phyloP scores from a whole-genome alignment of 2,797 vertebrate genomes.

The Fistularia commersonii region DNA sequence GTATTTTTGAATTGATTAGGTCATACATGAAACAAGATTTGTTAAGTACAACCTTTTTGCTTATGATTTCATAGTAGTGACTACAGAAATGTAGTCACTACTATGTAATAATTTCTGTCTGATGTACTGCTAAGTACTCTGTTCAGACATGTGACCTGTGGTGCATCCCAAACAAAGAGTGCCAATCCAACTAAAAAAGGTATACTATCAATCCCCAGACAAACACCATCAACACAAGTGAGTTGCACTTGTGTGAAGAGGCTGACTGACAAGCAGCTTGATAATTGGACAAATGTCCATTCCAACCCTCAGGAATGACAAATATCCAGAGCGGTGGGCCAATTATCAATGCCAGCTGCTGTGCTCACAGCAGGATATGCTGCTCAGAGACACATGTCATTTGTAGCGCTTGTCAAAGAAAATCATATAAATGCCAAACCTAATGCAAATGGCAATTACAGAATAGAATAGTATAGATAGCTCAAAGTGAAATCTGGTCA shows the following conservation, averaged over 20 bases:
- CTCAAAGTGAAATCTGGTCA: constrained; percentile 64
- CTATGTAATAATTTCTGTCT: background rate
- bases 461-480: constrained; percentile 47
- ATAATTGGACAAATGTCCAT: constrained; percentile 73
- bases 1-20: no score
- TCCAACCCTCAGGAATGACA: constrained; percentile 59
- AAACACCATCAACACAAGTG: constrained; percentile 66
- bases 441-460: constrained; percentile 66
- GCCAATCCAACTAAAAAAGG: constrained; percentile 23
- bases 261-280: constrained; percentile 69
- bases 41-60: no score
- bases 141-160: background rate
- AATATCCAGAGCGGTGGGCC: constrained; percentile 48
- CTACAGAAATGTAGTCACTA: no score
- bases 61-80: no score
- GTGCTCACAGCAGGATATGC: constrained; percentile 73
- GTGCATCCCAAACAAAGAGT: constrained; percentile 43
- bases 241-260: constrained; percentile 63
- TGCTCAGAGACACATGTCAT: constrained; percentile 65
- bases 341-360: constrained; percentile 72
- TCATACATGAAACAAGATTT: no score
- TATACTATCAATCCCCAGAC: constrained; percentile 26
- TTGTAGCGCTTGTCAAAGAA: constrained; percentile 64
- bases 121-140: background rate
- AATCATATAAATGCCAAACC: constrained; percentile 59